Base-by-base conservation (phyloP, 64 coral and sea anemone genomes). In the Stylophora pistillata region DNA sequence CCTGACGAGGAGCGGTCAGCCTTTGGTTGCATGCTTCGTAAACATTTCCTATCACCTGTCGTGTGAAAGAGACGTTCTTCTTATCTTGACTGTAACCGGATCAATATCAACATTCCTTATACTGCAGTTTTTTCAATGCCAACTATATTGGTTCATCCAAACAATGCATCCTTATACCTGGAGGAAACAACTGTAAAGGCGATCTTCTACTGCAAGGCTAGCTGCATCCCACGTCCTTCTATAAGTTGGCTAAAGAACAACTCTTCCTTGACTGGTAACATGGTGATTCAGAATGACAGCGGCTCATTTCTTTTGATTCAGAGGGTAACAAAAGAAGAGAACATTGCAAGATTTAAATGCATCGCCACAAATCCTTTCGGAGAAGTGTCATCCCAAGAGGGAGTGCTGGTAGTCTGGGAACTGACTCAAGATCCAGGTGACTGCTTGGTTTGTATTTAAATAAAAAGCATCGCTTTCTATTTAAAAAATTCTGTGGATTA, bases 161-260 rank as follows among this genome's bases (percentile, higher is more conserved):
- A 53, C 47, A 69, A 53, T 12, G 37, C 69, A 7, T 13, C 20
- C 1, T 31, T 84, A 4, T 69, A 2, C 80, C 20, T 54, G 12
- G 34, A 70, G 18, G 32, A 15, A 0, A 69, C 53, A 0, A 23
- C 5, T 53, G 64, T 37, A 21, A 27, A 34, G 29, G 78, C 64
- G 34, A 37, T 20, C 30, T 82, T 82, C 17, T 4, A 9, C 7
- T 82, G 78, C 27, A 29, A 82, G 11, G 78, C 57, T 6, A 37
- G 3, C 23, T 58, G 78, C 41, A 33, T 29, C 27, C 78, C 78
- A 23, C 30, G 4, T 63, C 78, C 78, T 2, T 9, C n/a, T 10
- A 64, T 82, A 34, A 34, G 4, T 7, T 82, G 78, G 78, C 31
- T 82, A 34, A 82, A 64, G 28, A 58, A 82, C 31, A 63, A 82